phyloP scores from a whole-genome alignment of 2,888 invertebrate species.

The Pycnomerus fuliginosus region DNA sequence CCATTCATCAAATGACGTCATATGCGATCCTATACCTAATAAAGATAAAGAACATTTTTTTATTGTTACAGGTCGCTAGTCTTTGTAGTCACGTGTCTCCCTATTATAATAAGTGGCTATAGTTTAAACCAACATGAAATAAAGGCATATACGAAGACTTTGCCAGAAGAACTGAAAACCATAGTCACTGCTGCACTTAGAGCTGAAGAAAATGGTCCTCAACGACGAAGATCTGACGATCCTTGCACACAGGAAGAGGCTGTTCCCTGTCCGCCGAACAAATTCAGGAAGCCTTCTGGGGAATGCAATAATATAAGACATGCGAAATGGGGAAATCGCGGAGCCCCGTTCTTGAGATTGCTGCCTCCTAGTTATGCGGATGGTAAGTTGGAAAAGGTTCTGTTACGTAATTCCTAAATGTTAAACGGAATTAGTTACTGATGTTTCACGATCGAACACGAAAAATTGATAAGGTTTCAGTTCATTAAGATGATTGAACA shows the following conservation, averaged over 20 bases:
- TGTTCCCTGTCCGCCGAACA: slow-evolving; percentile 76
- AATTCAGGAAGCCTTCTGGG: slow-evolving; percentile 78
- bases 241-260: slow-evolving; percentile 52
- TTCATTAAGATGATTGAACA: too few species aligned
- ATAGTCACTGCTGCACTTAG: slow-evolving; percentile 44
- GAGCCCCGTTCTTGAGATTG: slow-evolving; percentile 73
- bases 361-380: slow-evolving; percentile 73
- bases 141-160: slow-evolving; percentile 43
- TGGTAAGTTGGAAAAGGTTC: slow-evolving; percentile 56
- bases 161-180: slow-evolving; percentile 46
- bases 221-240: slow-evolving; percentile 28
- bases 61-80: neutral
- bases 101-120: too few species aligned
- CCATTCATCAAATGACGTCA: too few species aligned
- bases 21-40: too few species aligned
- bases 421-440: neutral
- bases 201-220: too few species aligned
- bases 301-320: slow-evolving; percentile 88
- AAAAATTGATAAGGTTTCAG: too few species aligned
- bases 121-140: too few species aligned
- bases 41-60: too few species aligned
- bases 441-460: too few species aligned
- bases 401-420: neutral
- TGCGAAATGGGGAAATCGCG: slow-evolving; percentile 79
- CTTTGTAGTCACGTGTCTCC: neutral